phyloP scores from a whole-genome alignment of 2,888 invertebrate species.

The Hydriomena furcata region DNA sequence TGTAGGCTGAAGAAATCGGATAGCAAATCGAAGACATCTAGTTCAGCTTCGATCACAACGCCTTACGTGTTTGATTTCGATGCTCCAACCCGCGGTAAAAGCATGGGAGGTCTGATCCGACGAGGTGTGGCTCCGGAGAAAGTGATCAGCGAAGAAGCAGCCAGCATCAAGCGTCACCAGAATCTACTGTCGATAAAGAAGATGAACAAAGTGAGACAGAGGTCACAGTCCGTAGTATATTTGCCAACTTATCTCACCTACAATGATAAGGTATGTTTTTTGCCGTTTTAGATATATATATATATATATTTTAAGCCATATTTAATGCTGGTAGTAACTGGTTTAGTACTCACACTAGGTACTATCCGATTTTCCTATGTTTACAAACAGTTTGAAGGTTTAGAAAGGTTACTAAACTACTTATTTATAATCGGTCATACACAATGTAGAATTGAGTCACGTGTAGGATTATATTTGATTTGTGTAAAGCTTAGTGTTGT shows the following conservation, averaged over 20 bases:
- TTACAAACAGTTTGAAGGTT: constrained; percentile 2
- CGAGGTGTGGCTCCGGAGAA: constrained; percentile 61
- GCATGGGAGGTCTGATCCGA: constrained; percentile 61
- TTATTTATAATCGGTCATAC: neutral
- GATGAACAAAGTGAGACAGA: constrained; percentile 41
- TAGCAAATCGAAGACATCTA: constrained; percentile 73
- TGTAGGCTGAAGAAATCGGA: constrained; percentile 56
- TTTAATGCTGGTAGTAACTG: too few species aligned
- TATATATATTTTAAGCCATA: too few species aligned
- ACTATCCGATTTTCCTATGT: neutral
- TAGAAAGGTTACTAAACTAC: neutral
- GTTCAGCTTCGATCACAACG: constrained; percentile 75
- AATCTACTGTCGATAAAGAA: constrained; percentile 50
- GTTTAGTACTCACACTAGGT: too few species aligned
- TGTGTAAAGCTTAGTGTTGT: too few species aligned
- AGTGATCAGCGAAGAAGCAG: constrained; percentile 64
- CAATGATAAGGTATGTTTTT: constrained; percentile 84
- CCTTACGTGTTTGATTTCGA: constrained; percentile 70
- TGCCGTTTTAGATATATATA: neutral
- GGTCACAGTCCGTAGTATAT: constrained; percentile 86
- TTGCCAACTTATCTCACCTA: constrained; percentile 89
- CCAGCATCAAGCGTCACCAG: constrained; percentile 58
- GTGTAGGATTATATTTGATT: too few species aligned
- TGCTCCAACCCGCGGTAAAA: constrained; percentile 57
- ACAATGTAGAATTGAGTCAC: neutral